Evolutionary conservation across 1,140 invertebrate genomes (phyloP), one percentile per base, ranked within the genome.

Genomic region (Trachelipus rathkii): DNA sequence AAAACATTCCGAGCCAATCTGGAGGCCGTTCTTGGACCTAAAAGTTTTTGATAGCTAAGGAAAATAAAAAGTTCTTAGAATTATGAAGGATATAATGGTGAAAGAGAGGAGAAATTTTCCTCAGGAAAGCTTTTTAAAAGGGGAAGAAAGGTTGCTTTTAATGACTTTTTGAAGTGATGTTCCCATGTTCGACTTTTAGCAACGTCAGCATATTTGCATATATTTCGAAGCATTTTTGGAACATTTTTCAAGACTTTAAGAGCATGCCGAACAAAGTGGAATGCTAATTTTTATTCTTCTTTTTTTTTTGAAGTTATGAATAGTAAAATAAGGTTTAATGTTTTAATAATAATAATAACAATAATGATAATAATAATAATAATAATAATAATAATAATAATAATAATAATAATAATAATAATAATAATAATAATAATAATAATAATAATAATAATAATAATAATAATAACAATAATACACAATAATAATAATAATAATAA

Each of bases 11-110:
- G 50, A 60, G 19, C 50, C 50, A 60, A 60, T 15, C 50, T 60
- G 50, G 50, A 60, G 11, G 50, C 50, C 19, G 50, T 2, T 60
- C 50, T 60, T 60, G 19, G 50, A 19, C 33, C 19, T 60, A 60
- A 60, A 60, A 60, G 19, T 60, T 19, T 60, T 60, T 60, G 50
- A 60, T 60, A 60, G 50, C 50, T 19, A 60, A 60, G 50, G 50
- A 60, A 19, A 60, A 60, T 13, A 15, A 60, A 60, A 60, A 60
- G 1, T 60, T 60, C 50, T 60, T 0, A 60, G 50, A 60, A 60
- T 60, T 60, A 60, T 60, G 50, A 60, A 60, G 50, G 50, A 60
- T 60, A 60, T 60, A 60, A 60, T 60, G 50, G 50, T 60, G 50
- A 60, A 60, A 60, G 50, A 60, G 50, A 19, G 50, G 50, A 19